These are phyloP conservation scores for Lepisosteus osseus DNA, from an alignment of 2,113 vertebrate species.

Conservation along the genomic window DNA sequence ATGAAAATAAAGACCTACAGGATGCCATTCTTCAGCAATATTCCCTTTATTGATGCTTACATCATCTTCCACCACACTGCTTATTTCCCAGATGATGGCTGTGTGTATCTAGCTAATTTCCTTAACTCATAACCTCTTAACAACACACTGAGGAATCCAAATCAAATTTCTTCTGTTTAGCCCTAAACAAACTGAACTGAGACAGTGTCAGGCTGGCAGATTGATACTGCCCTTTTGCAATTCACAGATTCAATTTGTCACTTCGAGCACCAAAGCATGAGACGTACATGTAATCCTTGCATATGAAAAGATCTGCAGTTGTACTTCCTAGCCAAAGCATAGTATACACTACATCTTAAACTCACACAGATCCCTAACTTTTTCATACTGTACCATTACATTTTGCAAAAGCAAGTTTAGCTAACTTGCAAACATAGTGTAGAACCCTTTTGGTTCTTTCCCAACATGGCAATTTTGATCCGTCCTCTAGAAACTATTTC, in stretches of 20 bases:
- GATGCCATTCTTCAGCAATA: neutral
- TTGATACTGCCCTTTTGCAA: neutral
- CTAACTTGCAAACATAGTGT: too few species aligned
- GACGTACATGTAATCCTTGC: neutral
- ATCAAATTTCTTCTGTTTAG: conserved; percentile 23
- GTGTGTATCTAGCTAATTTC: neutral
- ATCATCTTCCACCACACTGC: neutral
- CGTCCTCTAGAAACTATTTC: too few species aligned
- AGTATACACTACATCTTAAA: neutral
- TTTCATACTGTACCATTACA: neutral
- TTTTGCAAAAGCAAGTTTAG: too few species aligned
- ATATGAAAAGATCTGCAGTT: neutral
- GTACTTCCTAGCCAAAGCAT: neutral
- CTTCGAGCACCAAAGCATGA: conserved; percentile 11
- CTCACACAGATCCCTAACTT: neutral
- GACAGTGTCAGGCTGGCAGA: conserved; percentile 7
- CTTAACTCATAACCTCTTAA: conserved; percentile 1
- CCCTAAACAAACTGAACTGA: conserved; percentile 7
- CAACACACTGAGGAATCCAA: neutral
- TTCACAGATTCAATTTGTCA: conserved; percentile 24
- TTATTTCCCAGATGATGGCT: neutral
- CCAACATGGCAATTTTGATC: too few species aligned
- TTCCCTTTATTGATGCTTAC: neutral
- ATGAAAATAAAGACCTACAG: too few species aligned
- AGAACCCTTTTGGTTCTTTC: too few species aligned